These are phyloP conservation scores for Intellagama lesueurii DNA, from an alignment of 2,797 vertebrate genomes.

Conservation along the genomic window DNA sequence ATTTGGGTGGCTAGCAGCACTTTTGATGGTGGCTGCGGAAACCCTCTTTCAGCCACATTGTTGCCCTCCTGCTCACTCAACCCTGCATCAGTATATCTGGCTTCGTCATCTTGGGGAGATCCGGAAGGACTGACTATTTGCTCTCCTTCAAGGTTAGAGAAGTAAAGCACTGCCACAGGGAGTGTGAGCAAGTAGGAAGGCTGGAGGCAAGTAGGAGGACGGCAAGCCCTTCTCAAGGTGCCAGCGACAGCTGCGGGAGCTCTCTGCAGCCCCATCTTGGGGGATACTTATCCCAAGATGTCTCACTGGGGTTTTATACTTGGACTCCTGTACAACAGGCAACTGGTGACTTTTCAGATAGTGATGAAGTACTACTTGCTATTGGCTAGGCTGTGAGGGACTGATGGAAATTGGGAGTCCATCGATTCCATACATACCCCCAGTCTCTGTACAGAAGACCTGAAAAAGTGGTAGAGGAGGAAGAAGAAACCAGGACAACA, in stretches of 20 bases:
- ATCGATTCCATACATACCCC: too few species aligned
- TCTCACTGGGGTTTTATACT: neutral
- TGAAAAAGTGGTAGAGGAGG: too few species aligned
- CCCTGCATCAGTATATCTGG: neutral
- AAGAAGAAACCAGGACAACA: too few species aligned
- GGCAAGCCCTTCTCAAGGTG: too few species aligned
- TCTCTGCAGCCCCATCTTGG: neutral
- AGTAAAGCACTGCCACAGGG: neutral
- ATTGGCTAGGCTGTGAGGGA: too few species aligned
- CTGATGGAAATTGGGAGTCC: too few species aligned
- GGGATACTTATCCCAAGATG: neutral
- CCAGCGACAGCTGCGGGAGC: neutral
- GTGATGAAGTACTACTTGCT: too few species aligned
- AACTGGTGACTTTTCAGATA: neutral
- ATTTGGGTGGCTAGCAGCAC: neutral
- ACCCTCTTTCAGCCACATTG: neutral
- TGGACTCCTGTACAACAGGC: neutral
- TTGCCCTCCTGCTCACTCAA: neutral
- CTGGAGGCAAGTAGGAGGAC: too few species aligned
- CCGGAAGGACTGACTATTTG: neutral
- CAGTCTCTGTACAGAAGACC: too few species aligned
- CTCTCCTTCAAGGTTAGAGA: neutral
- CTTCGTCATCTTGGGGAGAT: neutral
- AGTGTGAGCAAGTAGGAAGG: neutral
- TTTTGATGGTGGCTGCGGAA: neutral